Conservation (phyloP, 2,888 invertebrate genomes). For the Autographa pulchrina region DNA sequence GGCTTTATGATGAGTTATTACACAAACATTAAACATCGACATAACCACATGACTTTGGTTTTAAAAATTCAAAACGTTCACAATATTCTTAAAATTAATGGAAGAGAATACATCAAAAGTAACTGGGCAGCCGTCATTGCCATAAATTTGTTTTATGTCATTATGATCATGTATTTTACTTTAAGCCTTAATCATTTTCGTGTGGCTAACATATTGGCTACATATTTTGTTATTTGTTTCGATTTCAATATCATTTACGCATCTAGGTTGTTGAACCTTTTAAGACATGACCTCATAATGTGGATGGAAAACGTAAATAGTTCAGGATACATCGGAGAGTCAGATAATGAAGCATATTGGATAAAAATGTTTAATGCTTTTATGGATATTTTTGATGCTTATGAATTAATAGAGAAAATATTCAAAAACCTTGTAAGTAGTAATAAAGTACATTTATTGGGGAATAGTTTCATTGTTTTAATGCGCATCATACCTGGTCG, state of each 20-base stretch:
- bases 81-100: slow-evolving; percentile 13
- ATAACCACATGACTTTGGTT: slow-evolving; percentile 17
- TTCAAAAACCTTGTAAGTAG: background rate
- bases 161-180: background rate
- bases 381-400: slow-evolving; percentile 1
- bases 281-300: background rate
- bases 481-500: no score
- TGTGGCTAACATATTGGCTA: background rate
- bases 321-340: background rate
- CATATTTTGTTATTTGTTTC: slow-evolving; percentile 12
- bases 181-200: slow-evolving; percentile 1
- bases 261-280: background rate
- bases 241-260: slow-evolving; percentile 21
- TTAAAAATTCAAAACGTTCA: slow-evolving; percentile 26
- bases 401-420: background rate
- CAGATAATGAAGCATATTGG: background rate
- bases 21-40: slow-evolving; percentile 17
- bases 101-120: background rate
- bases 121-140: slow-evolving; percentile 23
- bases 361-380: background rate
- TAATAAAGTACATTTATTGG: no score
- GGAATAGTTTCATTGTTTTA: no score
- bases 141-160: slow-evolving; percentile 11
- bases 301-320: background rate
- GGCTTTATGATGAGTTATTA: slow-evolving; percentile 9